Percentiles rank a stretch among this genome's conserved stretches.
phyloP scores from a whole-genome alignment of 2,113 vertebrate species.

The Triplophysa rosa region DNA sequence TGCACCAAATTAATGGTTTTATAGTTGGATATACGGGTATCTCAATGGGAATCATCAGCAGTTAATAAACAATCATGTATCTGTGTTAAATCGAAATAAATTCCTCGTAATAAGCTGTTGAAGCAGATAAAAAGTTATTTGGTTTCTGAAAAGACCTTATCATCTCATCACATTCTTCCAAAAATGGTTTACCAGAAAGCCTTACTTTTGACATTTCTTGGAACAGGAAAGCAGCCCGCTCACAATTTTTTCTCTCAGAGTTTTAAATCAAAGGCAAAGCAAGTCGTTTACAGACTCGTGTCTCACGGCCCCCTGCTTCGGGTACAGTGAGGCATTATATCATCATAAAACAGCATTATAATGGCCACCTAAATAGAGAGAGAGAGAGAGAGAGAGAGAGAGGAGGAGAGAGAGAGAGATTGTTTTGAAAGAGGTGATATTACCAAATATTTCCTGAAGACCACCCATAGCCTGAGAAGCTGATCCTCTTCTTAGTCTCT shows the following conservation, averaged over 20 bases:
- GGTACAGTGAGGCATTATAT: slow-evolving; percentile 27
- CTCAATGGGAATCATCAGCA: no score
- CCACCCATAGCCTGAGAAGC: slow-evolving; percentile 37
- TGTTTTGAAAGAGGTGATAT: slow-evolving; percentile 22
- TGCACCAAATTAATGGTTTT: no score
- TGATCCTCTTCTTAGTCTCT: slow-evolving; percentile 34
- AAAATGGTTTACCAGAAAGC: slow-evolving; percentile 5
- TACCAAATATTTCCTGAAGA: slow-evolving; percentile 34
- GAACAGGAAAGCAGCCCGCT: background rate
- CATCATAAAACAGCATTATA: slow-evolving; percentile 35
- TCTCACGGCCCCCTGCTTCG: background rate
- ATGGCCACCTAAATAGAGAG: slow-evolving; percentile 31
- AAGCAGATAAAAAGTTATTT: background rate
- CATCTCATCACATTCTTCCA: slow-evolving; percentile 33
- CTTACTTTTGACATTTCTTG: slow-evolving; percentile 21
- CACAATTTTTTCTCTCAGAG: background rate
- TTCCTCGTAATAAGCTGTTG: background rate
- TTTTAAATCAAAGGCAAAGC: slow-evolving; percentile 39
- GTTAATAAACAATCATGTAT: no score
- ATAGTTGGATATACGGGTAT: no score
- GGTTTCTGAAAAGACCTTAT: slow-evolving; percentile 18
- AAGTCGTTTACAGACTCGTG: slow-evolving; percentile 7
- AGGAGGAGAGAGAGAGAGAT: background rate
- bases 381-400: no score
- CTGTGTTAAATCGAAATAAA: background rate